These are phyloP conservation scores for Florisuga fusca DNA, from an alignment of 2,797 vertebrate species.

Conservation along the genomic window DNA sequence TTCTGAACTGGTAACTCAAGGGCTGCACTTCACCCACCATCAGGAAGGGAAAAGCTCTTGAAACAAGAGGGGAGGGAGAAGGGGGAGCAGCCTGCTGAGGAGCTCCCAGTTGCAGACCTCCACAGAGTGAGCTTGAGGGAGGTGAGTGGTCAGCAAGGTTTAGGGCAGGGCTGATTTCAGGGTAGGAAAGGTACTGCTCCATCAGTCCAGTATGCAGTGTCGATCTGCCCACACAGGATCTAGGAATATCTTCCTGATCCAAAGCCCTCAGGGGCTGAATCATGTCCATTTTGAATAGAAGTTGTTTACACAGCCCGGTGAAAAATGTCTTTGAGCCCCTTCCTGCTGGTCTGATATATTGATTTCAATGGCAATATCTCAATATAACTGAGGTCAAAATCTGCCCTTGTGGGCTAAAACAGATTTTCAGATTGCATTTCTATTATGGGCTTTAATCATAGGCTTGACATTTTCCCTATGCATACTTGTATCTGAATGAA, in stretches of 20 bases:
- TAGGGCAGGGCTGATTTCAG: not conserved
- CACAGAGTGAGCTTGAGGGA: fast-evolving
- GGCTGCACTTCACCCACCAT: not conserved
- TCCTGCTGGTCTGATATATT: not conserved
- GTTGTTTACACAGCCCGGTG: not conserved
- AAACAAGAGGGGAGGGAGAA: not conserved
- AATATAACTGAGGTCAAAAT: not conserved
- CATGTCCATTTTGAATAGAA: not conserved
- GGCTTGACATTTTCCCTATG: not conserved
- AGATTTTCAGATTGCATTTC: not conserved
- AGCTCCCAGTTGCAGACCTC: not conserved
- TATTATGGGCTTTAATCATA: not conserved
- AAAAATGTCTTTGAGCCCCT: not conserved
- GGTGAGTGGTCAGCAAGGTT: not conserved
- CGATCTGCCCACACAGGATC: fast-evolving
- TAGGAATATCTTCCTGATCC: not conserved
- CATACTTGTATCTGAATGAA: not conserved
- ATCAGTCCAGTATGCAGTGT: fast-evolving
- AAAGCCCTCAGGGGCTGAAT: not conserved
- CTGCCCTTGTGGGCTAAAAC: not conserved
- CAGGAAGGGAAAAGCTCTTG: not conserved
- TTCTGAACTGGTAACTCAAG: not conserved
- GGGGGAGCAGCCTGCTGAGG: fast-evolving
- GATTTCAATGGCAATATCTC: not conserved
- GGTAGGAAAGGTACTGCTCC: fast-evolving